Evolutionary conservation across 2,797 vertebrate genomes (phyloP), one percentile per base, ranked within the genome.

Genomic region (Pseudochromis fuscus): DNA sequence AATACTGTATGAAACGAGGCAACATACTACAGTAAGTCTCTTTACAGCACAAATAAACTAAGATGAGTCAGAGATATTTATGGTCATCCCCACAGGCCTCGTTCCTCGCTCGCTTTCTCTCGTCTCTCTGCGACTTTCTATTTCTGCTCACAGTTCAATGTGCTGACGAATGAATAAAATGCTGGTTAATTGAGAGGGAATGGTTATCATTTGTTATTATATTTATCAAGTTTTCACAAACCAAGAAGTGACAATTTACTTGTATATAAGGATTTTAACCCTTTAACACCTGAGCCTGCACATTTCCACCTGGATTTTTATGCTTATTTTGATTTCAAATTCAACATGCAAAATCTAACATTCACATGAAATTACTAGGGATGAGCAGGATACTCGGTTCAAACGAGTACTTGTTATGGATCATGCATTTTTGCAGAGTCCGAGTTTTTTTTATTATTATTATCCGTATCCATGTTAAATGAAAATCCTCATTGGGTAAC

Each of bases 11-110:
- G 46, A 46, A 40, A 49, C 64, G 55, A 70, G 53, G 62, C 31
- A 75, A 67, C 62, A 64, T 75, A 78, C 58, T 83, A 87, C 77
- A 83, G 79, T 91, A 76, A 79, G 68, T 86, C 68, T 88, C 77
- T 87, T 85, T 81, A 79, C 67, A 84, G 82, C 79, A 88, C 84
- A 89, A 89, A 90, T 88, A 88, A 90, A 82, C 83, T 77, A 61
- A 72, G 81, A 92, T 93, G 91, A 94, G 85, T 94, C 91, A 93
- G 83, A 93, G 84, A 91, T 92, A 91, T 92, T 91, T 91, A 87
- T 89, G 85, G 86, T 83, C 62, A 77, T 83, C 84, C 87, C 87
- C 77, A 91, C 84, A 87, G 89, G 86, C 79, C 73, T 66, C 67
- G 72, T 66, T 69, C 65, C 52, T 67, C 55, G 19, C 66, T 84